Evolutionary conservation across 2,113 vertebrate genomes (phyloP), one percentile per base, ranked within the genome.

Genomic region (Bucco capensis): DNA sequence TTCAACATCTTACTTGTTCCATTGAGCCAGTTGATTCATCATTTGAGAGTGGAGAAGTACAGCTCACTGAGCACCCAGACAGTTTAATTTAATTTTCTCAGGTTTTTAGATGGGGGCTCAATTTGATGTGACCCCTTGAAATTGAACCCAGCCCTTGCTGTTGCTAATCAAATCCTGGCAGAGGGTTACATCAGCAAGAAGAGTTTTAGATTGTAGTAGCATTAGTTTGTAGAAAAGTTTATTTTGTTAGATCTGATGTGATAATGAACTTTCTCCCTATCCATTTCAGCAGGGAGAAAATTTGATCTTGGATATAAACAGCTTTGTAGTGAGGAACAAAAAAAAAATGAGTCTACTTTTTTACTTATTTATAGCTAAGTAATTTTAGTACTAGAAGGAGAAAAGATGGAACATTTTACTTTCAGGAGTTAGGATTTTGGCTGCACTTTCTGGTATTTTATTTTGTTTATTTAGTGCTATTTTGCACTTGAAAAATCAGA

Each of bases 61-160:
- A 95, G 66, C 86, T 92, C 74, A 85, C 62, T 89, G 81, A 94
- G 78, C 66, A 94, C 70, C 30, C 54, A 87, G 89, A 75, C 84
- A 95, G 70, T 75, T 95, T 95, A 95, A 95, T 96, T 94, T 95
- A 89, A 96, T 95, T 96, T 95, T 93, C 93, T 82, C 89, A 91
- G 84, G 81, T 91, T 93, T 92, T 87, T 79, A 93, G 84, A 92
- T 93, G 74, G 87, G 56, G 62, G 18, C 54, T 93, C 91, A 87
- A 92, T 94, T 93, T 94, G 77, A 87, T 65, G 50, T 91, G 94
- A 96, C 91, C 91, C 62, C 35, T 93, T 91, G 89, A 95, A 95
- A 96, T 19, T 89, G 74, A 95, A 91, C 81, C 66, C 54, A 92
- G 78, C 7, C 86, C 74, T 89, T 91, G 62, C 15, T 87, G 66